Percentiles rank a stretch among this genome's conserved stretches.
phyloP scores from a whole-genome alignment of 2,888 invertebrate genomes.

The Dryobota labecula region DNA sequence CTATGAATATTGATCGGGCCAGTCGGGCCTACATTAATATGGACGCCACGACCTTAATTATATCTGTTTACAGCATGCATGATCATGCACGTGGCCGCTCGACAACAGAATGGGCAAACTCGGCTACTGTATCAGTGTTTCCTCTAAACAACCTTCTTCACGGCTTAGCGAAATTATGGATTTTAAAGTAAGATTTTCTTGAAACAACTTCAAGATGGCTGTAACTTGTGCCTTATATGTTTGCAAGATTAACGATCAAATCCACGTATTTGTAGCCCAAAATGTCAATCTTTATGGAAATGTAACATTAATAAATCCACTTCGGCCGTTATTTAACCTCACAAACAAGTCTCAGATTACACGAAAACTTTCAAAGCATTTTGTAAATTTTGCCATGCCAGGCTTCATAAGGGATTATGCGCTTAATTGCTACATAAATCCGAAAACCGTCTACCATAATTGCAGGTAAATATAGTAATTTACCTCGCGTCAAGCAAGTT shows the following conservation, averaged over 20 bases:
- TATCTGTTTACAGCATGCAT: slow-evolving; percentile 81
- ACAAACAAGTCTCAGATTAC: slow-evolving; percentile 65
- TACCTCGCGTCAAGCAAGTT: slow-evolving; percentile 67
- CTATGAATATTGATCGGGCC: slow-evolving; percentile 81
- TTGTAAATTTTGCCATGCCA: slow-evolving; percentile 69
- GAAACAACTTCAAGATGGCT: slow-evolving; percentile 4
- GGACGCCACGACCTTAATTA: slow-evolving; percentile 82
- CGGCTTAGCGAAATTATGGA: slow-evolving; percentile 31
- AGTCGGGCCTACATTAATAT: slow-evolving; percentile 79
- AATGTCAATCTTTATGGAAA: slow-evolving; percentile 54
- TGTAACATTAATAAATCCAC: slow-evolving; percentile 41
- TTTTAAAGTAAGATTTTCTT: slow-evolving; percentile 34
- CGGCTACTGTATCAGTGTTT: slow-evolving; percentile 61
- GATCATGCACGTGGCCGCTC: slow-evolving; percentile 73
- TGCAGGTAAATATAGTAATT: slow-evolving; percentile 76
- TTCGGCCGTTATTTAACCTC: slow-evolving; percentile 53
- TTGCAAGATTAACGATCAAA: slow-evolving; percentile 26
- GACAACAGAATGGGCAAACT: slow-evolving; percentile 56
- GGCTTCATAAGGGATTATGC: slow-evolving; percentile 70
- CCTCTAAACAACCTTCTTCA: slow-evolving; percentile 57
- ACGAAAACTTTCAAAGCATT: slow-evolving; percentile 69
- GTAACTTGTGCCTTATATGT: slow-evolving; percentile 11
- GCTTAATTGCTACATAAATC: slow-evolving; percentile 78
- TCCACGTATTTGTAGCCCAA: slow-evolving; percentile 29
- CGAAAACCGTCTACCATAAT: slow-evolving; percentile 75